Conservation (phyloP, 1,140 invertebrate genomes). For the Ditylenchus dipsaci region DNA sequence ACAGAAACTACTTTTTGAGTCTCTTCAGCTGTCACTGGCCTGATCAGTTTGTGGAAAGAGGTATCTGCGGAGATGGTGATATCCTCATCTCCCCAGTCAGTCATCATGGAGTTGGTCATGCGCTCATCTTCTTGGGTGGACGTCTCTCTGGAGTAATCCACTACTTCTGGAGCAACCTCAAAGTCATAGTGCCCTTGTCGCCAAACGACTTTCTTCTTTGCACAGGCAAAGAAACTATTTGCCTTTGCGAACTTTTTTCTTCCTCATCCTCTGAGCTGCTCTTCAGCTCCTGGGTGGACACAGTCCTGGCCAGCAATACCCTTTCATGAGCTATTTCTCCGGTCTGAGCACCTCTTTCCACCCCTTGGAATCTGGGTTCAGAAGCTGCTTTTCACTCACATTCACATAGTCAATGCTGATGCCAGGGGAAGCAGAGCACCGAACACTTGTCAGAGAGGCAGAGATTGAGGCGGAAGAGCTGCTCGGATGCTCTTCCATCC, state of each 20-base stretch:
- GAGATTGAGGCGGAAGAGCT: neutral
- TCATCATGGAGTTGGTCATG: constrained; percentile 35
- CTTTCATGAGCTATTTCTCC: neutral
- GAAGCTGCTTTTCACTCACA: neutral
- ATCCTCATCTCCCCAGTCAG: constrained; percentile 22
- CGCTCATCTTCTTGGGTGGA: constrained; percentile 31
- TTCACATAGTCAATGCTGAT: no score
- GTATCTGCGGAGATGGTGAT: neutral
- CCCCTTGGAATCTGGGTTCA: neutral
- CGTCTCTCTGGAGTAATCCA: constrained; percentile 7
- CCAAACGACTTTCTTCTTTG: neutral
- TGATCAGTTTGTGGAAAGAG: neutral
- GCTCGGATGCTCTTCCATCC: constrained; percentile 7
- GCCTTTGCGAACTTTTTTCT: neutral
- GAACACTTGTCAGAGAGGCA: no score
- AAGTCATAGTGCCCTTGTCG: neutral
- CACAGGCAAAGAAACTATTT: neutral
- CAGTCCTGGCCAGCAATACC: neutral
- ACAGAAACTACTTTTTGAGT: no score
- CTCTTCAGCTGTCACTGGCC: no score
- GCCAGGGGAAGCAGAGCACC: no score
- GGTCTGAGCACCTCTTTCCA: neutral
- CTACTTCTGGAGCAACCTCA: neutral
- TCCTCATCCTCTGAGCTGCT: neutral
- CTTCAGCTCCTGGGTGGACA: neutral